A percentile compares a stretch with the other conserved stretches of the same genome.
Evolutionary conservation across 2,888 invertebrate genomes (phyloP).

Genomic region (Melitaea athalia): DNA sequence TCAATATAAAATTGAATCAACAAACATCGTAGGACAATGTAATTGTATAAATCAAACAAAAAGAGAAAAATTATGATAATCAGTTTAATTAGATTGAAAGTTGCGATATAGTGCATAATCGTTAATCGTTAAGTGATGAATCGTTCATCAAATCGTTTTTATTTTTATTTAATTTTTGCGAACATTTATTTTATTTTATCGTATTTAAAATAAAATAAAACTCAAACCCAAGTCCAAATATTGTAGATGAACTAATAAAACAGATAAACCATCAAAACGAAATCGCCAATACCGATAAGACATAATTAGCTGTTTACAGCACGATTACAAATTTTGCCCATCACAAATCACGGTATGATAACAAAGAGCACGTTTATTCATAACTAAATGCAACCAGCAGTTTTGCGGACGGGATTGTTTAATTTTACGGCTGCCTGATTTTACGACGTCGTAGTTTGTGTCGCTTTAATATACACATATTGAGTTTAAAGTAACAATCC

Average conservation of each 20-base stretch:
- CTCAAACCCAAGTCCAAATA: not conserved
- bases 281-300: constrained; percentile 2
- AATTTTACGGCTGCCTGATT: constrained; percentile 39
- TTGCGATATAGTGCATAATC: no score
- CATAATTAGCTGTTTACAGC: constrained; percentile 10
- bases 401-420: constrained; percentile 38
- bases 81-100: no score
- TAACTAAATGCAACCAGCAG: constrained; percentile 30
- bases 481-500: constrained; percentile 24
- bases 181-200: no score
- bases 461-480: constrained; percentile 33
- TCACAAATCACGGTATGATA: constrained; percentile 18
- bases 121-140: no score
- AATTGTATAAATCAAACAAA: not conserved
- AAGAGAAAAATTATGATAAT: not conserved
- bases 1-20: not conserved
- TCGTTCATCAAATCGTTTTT: not conserved
- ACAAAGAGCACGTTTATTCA: constrained; percentile 31
- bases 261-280: not conserved
- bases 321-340: constrained; percentile 11
- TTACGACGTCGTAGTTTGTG: constrained; percentile 38
- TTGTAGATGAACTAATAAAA: not conserved
- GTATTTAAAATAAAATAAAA: no score
- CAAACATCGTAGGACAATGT: not conserved
- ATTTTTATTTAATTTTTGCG: no score